A percentile compares a stretch with the other conserved stretches of the same genome.
These are phyloP conservation scores for Eristalinus aeneus DNA, from an alignment of 2,888 invertebrate species.

Conservation along the genomic window DNA sequence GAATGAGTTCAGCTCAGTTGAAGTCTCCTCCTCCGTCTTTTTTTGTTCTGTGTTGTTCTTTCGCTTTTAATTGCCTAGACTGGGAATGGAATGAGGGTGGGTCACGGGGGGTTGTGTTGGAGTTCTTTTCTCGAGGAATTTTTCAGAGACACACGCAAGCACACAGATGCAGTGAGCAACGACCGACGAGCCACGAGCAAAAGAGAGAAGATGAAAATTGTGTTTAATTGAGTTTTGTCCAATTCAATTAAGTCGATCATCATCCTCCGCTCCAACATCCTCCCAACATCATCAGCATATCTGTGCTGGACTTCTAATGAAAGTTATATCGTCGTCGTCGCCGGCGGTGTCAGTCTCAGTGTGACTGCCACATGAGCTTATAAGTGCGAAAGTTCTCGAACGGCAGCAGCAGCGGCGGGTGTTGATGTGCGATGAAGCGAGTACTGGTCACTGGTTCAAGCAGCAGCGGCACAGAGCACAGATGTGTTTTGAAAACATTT, in stretches of 20 bases:
- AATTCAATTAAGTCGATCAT: conserved; percentile 56
- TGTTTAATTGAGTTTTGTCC: conserved; percentile 63
- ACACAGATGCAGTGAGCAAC: no score
- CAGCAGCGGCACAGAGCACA: background rate
- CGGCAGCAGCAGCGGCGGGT: conserved; percentile 5
- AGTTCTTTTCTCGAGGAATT: conserved; percentile 21
- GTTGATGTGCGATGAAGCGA: conserved; percentile 4
- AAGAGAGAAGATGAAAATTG: conserved; percentile 26
- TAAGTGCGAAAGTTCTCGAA: background rate
- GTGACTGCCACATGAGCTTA: conserved; percentile 6
- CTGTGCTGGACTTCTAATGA: conserved; percentile 24
- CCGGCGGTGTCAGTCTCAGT: background rate
- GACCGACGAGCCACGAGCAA: no score
- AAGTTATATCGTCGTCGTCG: conserved; percentile 18
- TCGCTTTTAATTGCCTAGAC: conserved; percentile 54
- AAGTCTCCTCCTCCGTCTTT: background rate
- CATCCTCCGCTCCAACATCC: background rate
- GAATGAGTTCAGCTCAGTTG: conserved; percentile 49
- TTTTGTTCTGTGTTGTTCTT: conserved; percentile 18
- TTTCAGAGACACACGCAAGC: background rate
- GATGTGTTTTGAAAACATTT: conserved; percentile 46
- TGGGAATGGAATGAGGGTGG: background rate
- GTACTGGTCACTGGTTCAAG: background rate
- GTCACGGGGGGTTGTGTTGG: background rate
- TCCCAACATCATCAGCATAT: conserved; percentile 8